Conservation (phyloP, 2,113 vertebrate genomes). For the Patagioenas fasciata region DNA sequence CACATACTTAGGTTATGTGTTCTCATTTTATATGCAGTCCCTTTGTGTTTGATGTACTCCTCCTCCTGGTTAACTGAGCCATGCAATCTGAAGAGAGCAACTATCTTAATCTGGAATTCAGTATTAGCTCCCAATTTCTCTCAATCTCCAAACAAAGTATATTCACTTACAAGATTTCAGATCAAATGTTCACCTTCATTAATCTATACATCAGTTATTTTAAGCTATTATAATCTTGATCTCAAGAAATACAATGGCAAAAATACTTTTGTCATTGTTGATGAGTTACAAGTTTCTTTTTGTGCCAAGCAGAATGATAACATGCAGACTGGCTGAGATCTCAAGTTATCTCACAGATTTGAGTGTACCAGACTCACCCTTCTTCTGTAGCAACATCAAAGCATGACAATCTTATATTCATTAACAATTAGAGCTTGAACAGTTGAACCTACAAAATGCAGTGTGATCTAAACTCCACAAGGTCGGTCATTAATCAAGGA, state of each 20-base stretch:
- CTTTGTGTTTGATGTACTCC: background rate
- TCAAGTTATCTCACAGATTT: background rate
- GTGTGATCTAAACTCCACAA: background rate
- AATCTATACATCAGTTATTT: background rate
- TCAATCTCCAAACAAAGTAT: background rate
- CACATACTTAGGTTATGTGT: background rate
- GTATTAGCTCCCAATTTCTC: background rate
- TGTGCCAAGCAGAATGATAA: background rate
- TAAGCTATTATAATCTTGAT: background rate
- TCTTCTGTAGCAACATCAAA: background rate
- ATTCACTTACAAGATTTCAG: background rate
- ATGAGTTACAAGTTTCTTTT: background rate
- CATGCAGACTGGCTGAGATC: background rate
- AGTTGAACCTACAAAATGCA: background rate
- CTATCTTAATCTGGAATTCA: background rate
- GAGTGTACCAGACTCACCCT: background rate
- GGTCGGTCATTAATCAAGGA: background rate
- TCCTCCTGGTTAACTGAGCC: background rate
- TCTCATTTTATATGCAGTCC: background rate
- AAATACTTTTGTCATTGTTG: background rate
- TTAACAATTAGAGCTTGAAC: background rate
- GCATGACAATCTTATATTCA: background rate
- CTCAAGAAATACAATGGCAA: background rate
- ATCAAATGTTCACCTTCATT: background rate
- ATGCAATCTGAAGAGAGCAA: background rate